Evolutionary conservation across 1,140 invertebrate species (phyloP).

Genomic region (Xylocopa sonorina): DNA sequence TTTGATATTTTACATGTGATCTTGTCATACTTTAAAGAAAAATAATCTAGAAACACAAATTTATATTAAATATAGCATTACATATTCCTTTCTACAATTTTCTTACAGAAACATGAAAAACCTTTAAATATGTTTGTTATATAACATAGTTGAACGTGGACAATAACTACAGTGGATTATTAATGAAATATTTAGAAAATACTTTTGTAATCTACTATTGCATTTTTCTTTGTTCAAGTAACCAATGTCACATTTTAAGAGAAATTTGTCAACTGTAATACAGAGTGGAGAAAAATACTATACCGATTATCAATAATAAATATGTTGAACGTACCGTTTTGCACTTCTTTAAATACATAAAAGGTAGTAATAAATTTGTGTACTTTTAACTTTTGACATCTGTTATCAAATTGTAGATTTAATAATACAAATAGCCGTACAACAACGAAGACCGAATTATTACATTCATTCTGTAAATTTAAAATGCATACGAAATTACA

Average conservation of each 20-base stretch:
- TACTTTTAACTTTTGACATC: conserved; percentile 16
- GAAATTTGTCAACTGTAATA: background rate
- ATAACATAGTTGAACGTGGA: background rate
- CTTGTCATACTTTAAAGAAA: conserved; percentile 76
- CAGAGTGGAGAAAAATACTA: background rate
- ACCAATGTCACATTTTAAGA: background rate
- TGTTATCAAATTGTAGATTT: conserved; percentile 7
- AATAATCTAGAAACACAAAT: conserved; percentile 45
- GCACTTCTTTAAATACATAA: background rate
- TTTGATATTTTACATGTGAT: conserved; percentile 79
- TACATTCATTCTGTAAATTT: conserved; percentile 18
- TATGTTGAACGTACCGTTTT: conserved; percentile 34
- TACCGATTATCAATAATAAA: background rate
- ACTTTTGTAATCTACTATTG: background rate
- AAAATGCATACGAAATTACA: background rate
- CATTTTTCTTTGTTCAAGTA: background rate
- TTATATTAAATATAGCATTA: conserved; percentile 6
- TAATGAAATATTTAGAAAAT: background rate
- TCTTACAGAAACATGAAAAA: too few species aligned
- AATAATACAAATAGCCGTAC: background rate
- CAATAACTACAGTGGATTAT: background rate
- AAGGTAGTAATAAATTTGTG: conserved; percentile 39
- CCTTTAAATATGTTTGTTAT: background rate
- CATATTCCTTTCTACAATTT: background rate
- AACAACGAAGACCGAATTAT: background rate